Evolutionary conservation across 2,888 invertebrate genomes (phyloP).

Genomic region (Geotrupes spiniger): DNA sequence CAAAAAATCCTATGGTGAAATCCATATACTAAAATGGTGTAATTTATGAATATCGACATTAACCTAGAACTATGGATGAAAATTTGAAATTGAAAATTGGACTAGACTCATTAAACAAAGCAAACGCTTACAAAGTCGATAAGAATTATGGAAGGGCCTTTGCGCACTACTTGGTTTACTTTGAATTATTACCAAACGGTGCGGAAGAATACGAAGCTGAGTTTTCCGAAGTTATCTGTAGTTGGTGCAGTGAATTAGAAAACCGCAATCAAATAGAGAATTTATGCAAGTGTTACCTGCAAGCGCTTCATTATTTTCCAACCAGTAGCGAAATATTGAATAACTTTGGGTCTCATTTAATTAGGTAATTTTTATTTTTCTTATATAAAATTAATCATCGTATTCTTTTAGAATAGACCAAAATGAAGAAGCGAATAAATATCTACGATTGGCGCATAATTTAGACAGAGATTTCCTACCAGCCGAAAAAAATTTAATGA

Average conservation of each 20-base stretch:
- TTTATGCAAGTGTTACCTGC: constrained; percentile 46
- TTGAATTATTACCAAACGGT: constrained; percentile 34
- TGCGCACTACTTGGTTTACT: constrained; percentile 39
- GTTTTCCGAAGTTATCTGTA: constrained; percentile 35
- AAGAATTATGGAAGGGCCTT: constrained; percentile 41
- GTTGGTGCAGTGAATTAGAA: constrained; percentile 40
- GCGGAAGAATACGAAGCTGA: constrained; percentile 30
- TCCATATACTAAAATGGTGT: no score
- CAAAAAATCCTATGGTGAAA: no score
- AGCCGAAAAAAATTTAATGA: constrained; percentile 63
- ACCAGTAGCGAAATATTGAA: constrained; percentile 51
- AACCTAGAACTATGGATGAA: constrained; percentile 11
- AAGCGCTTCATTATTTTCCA: constrained; percentile 51
- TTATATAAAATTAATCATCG: background rate
- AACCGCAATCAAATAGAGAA: constrained; percentile 40
- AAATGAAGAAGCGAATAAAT: constrained; percentile 37
- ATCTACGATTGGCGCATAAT: constrained; percentile 35
- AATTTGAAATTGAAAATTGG: constrained; percentile 16
- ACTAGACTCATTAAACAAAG: constrained; percentile 34
- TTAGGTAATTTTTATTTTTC: constrained; percentile 46
- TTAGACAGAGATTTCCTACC: constrained; percentile 33
- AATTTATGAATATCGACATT: no score
- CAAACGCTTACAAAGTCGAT: constrained; percentile 30
- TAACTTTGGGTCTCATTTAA: constrained; percentile 53
- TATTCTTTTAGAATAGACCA: constrained; percentile 35